Percentiles rank a stretch among this genome's conserved stretches.
Evolutionary conservation across 2,113 vertebrate species (phyloP).

Genomic region (Dasyornis broadbenti): DNA sequence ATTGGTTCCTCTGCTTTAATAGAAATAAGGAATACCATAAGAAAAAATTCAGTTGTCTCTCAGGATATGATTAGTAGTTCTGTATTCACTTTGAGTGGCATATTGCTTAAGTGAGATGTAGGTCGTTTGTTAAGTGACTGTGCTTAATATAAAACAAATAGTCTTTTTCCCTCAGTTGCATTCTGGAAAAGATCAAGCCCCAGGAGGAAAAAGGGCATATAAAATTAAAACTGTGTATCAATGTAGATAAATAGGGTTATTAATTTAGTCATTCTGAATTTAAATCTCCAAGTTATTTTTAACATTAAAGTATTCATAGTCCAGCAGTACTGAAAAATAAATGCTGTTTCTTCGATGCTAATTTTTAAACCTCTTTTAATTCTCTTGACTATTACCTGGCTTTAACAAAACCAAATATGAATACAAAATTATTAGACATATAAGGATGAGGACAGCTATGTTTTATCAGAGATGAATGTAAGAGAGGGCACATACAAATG

Average conservation of each 20-base stretch:
- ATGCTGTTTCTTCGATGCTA: neutral
- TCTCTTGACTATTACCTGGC: neutral
- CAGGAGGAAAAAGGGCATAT: neutral
- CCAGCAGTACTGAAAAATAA: neutral
- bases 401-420: neutral
- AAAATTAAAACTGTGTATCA: neutral
- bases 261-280: neutral
- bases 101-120: neutral
- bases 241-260: neutral
- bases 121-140: neutral
- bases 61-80: neutral
- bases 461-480: neutral
- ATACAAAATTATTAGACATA: neutral
- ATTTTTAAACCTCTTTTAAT: neutral
- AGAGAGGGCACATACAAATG: neutral
- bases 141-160: neutral
- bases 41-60: neutral
- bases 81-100: neutral
- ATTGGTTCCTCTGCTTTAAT: neutral
- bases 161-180: neutral
- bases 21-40: neutral
- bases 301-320: neutral
- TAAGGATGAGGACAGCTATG: neutral
- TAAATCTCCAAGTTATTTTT: neutral
- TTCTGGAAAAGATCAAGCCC: neutral